These are phyloP conservation scores for Menura novaehollandiae DNA, from an alignment of 2,113 vertebrate genomes.

Conservation along the genomic window DNA sequence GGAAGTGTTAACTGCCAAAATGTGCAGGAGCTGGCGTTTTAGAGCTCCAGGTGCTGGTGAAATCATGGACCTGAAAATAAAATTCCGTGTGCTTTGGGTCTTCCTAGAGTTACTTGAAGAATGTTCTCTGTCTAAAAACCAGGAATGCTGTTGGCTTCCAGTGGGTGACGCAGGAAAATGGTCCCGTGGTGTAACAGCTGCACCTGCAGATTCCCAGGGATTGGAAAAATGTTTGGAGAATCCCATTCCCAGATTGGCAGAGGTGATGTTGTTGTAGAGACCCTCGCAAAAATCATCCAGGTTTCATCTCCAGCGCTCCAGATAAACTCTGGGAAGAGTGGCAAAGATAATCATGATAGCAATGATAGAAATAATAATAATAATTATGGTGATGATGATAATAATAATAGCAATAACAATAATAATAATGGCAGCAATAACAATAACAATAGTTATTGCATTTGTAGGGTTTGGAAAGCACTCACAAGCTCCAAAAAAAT, in stretches of 20 bases:
- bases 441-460: not conserved
- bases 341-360: not conserved
- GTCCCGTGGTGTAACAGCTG: not conserved
- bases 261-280: not conserved
- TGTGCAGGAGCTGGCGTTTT: accelerated
- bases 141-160: not conserved
- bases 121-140: not conserved
- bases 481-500: no score
- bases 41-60: not conserved
- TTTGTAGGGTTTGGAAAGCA: no score
- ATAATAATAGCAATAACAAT: no score
- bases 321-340: not conserved
- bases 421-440: not conserved
- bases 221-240: not conserved
- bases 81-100: not conserved
- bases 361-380: not conserved
- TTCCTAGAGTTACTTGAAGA: not conserved
- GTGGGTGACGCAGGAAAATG: not conserved
- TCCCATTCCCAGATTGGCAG: not conserved
- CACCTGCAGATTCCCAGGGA: not conserved
- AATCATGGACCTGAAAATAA: not conserved
- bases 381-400: no score
- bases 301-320: not conserved
- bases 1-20: not conserved
- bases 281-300: not conserved